Conservation (phyloP, 2,797 vertebrate species). For the Melanogrammus aeglefinus region DNA sequence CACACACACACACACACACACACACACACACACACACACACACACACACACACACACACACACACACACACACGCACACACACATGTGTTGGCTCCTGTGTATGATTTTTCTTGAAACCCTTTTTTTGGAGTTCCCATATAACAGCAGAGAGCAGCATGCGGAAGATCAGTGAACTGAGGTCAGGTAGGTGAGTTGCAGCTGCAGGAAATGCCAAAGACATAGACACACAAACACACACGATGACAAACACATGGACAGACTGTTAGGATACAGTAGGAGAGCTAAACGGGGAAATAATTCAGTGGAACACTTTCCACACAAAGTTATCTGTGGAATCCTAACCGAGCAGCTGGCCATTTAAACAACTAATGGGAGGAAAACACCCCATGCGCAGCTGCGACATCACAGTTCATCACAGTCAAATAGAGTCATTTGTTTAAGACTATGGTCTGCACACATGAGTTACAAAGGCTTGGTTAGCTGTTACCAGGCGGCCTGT, state of each 20-base stretch:
- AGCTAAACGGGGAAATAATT: not conserved
- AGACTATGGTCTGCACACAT: not conserved
- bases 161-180: slow-evolving; percentile 43
- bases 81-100: not conserved
- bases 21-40: slow-evolving; percentile 3
- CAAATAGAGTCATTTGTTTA: not conserved
- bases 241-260: slow-evolving; percentile 23
- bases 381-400: not conserved
- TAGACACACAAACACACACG: slow-evolving; percentile 26
- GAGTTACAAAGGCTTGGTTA: not conserved
- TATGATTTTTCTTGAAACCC: too few species aligned
- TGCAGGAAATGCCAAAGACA: slow-evolving; percentile 42
- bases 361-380: not conserved
- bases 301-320: not conserved
- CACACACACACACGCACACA: slow-evolving; percentile 3
- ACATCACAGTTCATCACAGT: not conserved
- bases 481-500: not conserved
- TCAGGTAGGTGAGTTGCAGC: slow-evolving; percentile 57
- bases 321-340: not conserved
- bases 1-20: not conserved
- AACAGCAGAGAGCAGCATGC: slow-evolving; percentile 38
- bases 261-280: slow-evolving; percentile 53
- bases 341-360: not conserved
- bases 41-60: slow-evolving; percentile 30
- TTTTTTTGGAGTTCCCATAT: too few species aligned